Conservation (phyloP, 2,888 invertebrate genomes). For the Diploptera punctata region DNA sequence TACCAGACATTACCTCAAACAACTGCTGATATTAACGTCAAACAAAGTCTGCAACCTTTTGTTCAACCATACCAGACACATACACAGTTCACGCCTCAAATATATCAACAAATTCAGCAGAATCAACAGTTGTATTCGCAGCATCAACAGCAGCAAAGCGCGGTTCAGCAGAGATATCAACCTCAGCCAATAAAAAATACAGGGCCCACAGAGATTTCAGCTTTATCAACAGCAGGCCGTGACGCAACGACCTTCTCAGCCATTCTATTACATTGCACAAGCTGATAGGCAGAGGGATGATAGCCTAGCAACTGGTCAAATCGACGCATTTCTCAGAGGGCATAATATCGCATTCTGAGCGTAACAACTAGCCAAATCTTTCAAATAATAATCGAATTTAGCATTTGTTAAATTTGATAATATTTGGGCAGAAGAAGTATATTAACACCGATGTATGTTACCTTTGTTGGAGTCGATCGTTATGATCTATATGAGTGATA, state of each 20-base stretch:
- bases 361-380: neutral
- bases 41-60: conserved; percentile 77
- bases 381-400: neutral
- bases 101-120: conserved; percentile 66
- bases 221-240: conserved; percentile 47
- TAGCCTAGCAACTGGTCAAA: conserved; percentile 69
- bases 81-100: conserved; percentile 52
- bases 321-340: conserved; percentile 80
- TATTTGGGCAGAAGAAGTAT: neutral
- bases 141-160: conserved; percentile 64
- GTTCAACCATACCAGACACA: conserved; percentile 58
- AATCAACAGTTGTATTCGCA: conserved; percentile 70
- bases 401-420: neutral
- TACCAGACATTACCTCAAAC: conserved; percentile 78
- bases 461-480: neutral
- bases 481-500: neutral
- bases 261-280: conserved; percentile 63
- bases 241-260: conserved; percentile 49
- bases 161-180: conserved; percentile 62
- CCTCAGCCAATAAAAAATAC: neutral
- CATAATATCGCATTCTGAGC: conserved; percentile 47
- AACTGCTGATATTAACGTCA: conserved; percentile 70
- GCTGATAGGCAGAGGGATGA: conserved; percentile 48
- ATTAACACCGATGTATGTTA: no score
- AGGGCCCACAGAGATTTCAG: conserved; percentile 47